phyloP scores from a whole-genome alignment of 2,888 invertebrate genomes.

The Megamerina dolium region DNA sequence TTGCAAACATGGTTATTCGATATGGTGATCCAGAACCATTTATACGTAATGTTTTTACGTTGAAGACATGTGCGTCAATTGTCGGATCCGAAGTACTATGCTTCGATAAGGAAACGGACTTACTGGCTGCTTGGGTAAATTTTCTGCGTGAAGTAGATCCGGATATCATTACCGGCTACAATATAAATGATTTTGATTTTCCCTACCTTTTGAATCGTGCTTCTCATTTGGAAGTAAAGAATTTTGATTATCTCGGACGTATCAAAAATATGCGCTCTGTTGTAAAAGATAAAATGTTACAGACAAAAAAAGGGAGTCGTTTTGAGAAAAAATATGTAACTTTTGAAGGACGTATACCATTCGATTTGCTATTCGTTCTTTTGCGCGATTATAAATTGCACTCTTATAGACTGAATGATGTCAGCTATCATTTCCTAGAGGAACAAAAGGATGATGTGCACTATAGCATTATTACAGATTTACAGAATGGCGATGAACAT shows the following conservation, averaged over 20 bases:
- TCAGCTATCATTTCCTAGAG: slow-evolving; percentile 95
- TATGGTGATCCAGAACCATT: slow-evolving; percentile 89
- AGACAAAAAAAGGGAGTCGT: slow-evolving; percentile 96
- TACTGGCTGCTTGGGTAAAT: slow-evolving; percentile 77
- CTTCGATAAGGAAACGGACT: slow-evolving; percentile 71
- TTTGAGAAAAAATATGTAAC: slow-evolving; percentile 93
- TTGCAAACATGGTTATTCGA: slow-evolving; percentile 92
- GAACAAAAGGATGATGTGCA: slow-evolving; percentile 99
- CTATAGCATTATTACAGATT: slow-evolving; percentile 94
- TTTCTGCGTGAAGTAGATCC: slow-evolving; percentile 94
- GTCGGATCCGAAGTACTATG: slow-evolving; percentile 88
- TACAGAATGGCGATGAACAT: slow-evolving; percentile 91
- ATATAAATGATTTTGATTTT: slow-evolving; percentile 98
- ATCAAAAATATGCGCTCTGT: slow-evolving; percentile 75
- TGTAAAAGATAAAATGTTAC: slow-evolving; percentile 79
- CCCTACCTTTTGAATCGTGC: slow-evolving; percentile 94
- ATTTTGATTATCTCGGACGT: slow-evolving; percentile 82
- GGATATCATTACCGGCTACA: slow-evolving; percentile 97
- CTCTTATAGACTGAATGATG: slow-evolving; percentile 95
- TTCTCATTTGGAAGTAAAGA: slow-evolving; percentile 72
- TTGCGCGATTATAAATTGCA: slow-evolving; percentile 94
- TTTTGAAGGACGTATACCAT: slow-evolving; percentile 94
- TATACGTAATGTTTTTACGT: slow-evolving; percentile 88
- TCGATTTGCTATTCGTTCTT: slow-evolving; percentile 89
- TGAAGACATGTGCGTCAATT: slow-evolving; percentile 92